Conservation (phyloP, 2,888 invertebrate species). For the Cetonia aurata region DNA sequence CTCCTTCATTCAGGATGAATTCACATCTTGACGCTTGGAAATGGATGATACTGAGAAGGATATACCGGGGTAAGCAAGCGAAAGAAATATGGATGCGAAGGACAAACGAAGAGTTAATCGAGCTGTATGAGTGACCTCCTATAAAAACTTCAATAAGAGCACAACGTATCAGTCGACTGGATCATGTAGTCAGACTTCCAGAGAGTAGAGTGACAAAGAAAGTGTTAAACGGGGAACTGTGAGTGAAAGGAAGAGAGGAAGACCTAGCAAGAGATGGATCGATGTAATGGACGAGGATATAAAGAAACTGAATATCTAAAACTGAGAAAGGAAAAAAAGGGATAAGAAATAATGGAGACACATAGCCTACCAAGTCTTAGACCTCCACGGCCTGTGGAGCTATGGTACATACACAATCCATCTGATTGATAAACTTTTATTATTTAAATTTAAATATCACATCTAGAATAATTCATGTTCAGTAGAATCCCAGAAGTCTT, state of each 20-base stretch:
- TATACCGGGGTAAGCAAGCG: too few relatives aligned
- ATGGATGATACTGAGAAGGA: too few relatives aligned
- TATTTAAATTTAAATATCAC: too few relatives aligned
- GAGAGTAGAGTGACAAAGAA: not conserved
- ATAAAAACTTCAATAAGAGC: not conserved
- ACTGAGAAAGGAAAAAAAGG: not conserved
- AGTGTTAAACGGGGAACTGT: not conserved
- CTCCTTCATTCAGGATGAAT: too few relatives aligned
- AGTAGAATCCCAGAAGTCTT: too few relatives aligned
- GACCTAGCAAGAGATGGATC: not conserved
- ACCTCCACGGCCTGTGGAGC: too few relatives aligned
- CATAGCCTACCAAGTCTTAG: too few relatives aligned
- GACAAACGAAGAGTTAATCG: not conserved
- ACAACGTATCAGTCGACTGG: not conserved
- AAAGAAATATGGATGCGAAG: not conserved
- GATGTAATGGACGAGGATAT: not conserved
- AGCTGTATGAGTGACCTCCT: not conserved
- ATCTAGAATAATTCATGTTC: too few relatives aligned
- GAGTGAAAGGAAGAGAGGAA: not conserved
- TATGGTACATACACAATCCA: too few relatives aligned
- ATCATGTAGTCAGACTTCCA: not conserved
- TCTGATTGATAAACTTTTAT: too few relatives aligned
- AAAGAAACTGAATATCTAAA: not conserved
- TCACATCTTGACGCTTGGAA: too few relatives aligned
- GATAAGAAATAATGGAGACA: not conserved